Conservation (phyloP, 2,113 vertebrate genomes). For the Seriola quinqueradiata region DNA sequence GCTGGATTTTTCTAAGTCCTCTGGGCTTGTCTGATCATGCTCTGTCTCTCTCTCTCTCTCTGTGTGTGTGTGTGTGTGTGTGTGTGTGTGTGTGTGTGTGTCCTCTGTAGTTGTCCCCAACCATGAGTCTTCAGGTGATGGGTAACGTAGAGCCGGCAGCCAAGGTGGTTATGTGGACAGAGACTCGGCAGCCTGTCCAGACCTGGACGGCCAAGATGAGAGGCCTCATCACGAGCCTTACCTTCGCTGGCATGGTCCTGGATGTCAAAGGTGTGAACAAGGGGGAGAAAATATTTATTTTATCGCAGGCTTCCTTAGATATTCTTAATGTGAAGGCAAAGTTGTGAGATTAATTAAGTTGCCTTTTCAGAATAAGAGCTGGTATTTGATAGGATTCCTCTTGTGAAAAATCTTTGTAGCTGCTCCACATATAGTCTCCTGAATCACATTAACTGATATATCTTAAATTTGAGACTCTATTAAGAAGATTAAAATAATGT, state of each 20-base stretch:
- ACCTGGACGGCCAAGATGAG: slow-evolving; percentile 87
- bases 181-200: slow-evolving; percentile 89
- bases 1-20: too few species aligned
- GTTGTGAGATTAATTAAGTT: not conserved
- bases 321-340: not conserved
- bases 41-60: too few species aligned
- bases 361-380: not conserved
- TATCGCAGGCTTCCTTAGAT: not conserved
- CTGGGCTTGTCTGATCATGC: not conserved
- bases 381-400: not conserved
- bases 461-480: too few species aligned
- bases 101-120: slow-evolving; percentile 84
- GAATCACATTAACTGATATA: too few species aligned
- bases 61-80: too few species aligned
- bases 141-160: slow-evolving; percentile 85
- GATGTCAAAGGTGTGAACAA: slow-evolving; percentile 91
- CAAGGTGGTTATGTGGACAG: slow-evolving; percentile 93
- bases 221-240: slow-evolving; percentile 88
- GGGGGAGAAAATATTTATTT: not conserved
- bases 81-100: not conserved
- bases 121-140: slow-evolving; percentile 94
- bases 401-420: not conserved
- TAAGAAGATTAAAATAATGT: too few species aligned
- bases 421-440: too few species aligned
- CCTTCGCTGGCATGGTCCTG: slow-evolving; percentile 89